A percentile compares a stretch with the other conserved stretches of the same genome.
Evolutionary conservation across 2,113 vertebrate genomes (phyloP).

Genomic region (Phalacrocorax carbo): DNA sequence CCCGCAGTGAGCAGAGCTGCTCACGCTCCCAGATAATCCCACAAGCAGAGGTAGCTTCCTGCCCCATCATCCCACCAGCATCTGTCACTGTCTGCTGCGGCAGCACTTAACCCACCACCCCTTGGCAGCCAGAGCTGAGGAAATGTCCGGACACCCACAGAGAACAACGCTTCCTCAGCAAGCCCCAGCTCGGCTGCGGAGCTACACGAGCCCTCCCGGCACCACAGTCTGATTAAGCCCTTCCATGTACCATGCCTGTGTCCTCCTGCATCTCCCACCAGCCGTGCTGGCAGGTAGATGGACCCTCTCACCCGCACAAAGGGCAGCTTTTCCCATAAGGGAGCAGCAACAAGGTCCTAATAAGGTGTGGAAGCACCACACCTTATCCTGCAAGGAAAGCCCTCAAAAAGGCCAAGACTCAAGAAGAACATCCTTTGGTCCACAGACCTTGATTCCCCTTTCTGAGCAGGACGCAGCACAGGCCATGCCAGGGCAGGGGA

Average conservation of each 20-base stretch:
- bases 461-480: neutral
- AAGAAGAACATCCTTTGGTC: neutral
- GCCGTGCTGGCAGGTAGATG: rapidly evolving
- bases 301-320: neutral
- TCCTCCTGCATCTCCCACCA: neutral
- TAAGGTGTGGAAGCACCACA: neutral
- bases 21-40: rapidly evolving
- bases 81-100: neutral
- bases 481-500: neutral
- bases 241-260: rapidly evolving
- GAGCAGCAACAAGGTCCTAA: neutral
- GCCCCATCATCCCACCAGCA: constrained; percentile 37
- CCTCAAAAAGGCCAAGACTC: neutral
- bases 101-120: neutral
- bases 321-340: neutral
- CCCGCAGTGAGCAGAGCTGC: rapidly evolving
- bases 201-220: neutral
- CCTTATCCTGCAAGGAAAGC: neutral
- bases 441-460: neutral
- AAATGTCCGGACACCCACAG: rapidly evolving
- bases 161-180: rapidly evolving
- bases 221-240: rapidly evolving
- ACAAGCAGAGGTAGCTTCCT: neutral
- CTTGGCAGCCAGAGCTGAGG: neutral
- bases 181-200: neutral